Evolutionary conservation across 2,113 vertebrate species (phyloP).

Genomic region (Tragelaphus imberbis): DNA sequence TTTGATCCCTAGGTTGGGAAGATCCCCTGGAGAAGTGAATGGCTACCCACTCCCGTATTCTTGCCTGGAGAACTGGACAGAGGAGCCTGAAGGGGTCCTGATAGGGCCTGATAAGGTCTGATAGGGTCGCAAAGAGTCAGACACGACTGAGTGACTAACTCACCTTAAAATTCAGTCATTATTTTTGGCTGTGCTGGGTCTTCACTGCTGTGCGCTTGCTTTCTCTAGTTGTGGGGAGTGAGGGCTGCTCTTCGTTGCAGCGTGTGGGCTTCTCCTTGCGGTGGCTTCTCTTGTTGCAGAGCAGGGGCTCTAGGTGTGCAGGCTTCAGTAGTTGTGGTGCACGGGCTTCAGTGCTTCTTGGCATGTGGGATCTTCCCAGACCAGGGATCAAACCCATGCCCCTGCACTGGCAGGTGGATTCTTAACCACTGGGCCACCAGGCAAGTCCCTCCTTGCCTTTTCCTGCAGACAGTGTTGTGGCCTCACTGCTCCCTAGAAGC

Average conservation of each 20-base stretch:
- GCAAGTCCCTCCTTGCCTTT: not conserved
- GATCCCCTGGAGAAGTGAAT: not conserved
- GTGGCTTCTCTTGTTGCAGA: not conserved
- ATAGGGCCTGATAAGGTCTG: no score
- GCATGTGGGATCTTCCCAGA: not conserved
- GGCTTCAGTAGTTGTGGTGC: not conserved
- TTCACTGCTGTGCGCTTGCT: not conserved
- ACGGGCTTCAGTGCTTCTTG: not conserved
- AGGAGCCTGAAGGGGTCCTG: not conserved
- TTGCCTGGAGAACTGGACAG: not conserved
- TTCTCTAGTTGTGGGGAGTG: not conserved
- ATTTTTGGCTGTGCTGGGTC: not conserved
- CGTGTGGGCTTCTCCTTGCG: not conserved
- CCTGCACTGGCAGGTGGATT: not conserved
- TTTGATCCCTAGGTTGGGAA: not conserved
- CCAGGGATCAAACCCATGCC: not conserved
- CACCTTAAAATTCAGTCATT: not conserved
- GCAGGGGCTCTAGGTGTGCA: not conserved
- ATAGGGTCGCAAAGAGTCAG: not conserved
- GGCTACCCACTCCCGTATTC: not conserved
- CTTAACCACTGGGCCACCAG: not conserved
- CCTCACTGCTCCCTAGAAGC: not conserved
- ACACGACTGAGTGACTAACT: not conserved
- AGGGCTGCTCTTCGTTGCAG: not conserved
- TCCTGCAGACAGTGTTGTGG: not conserved